Base-by-base conservation (phyloP, 2,888 invertebrate species). In the Leucozona laternaria region DNA sequence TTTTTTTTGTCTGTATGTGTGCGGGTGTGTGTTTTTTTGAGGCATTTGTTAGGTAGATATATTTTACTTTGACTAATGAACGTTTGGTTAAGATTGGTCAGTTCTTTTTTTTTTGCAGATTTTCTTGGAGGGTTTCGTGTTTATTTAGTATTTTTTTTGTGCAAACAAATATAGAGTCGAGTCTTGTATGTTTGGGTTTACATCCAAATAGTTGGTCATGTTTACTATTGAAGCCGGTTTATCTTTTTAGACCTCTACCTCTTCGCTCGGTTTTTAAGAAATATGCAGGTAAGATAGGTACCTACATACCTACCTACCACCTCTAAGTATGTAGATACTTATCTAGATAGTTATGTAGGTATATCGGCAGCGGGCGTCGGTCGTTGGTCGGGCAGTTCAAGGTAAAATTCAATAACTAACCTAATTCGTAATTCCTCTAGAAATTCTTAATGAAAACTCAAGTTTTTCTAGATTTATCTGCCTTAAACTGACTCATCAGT, bases 51-150 rank as follows among this genome's bases (percentile, higher is more conserved):
- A 37, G 68, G 43, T 71, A 58, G 40, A 17, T 70, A 82, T 85
- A 70, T 86, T 86, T 82, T 76, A 86, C 79, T 79, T 86, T 82
- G 86, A 83, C 88, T 88, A 90, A 89, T 88, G 82, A 89, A 76
- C 88, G 88, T 75, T 80, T 82, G 79, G 90, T 91, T 91, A 90
- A 89, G 89, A 89, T 90, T 91, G 91, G 91, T 91, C 91, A 91
- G 91, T 91, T 88, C 81, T 89, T 88, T 83, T 48, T 84, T 79
- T 31, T 85, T 78, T 72, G 68, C 68, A 53, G 68, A 53, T 53
- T 37, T 66, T 68, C 53, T 53, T 68, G 22, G 6, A 22, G n/a
- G 15, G 15, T 60, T 40, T 60, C 10, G 13, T 60, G 60, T 37
- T 60, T 60, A 22, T 60, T 53, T 64, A 10, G 22, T 11, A 34